Evolutionary conservation across 2,888 invertebrate genomes (phyloP).

Genomic region (Heliconius aoede): DNA sequence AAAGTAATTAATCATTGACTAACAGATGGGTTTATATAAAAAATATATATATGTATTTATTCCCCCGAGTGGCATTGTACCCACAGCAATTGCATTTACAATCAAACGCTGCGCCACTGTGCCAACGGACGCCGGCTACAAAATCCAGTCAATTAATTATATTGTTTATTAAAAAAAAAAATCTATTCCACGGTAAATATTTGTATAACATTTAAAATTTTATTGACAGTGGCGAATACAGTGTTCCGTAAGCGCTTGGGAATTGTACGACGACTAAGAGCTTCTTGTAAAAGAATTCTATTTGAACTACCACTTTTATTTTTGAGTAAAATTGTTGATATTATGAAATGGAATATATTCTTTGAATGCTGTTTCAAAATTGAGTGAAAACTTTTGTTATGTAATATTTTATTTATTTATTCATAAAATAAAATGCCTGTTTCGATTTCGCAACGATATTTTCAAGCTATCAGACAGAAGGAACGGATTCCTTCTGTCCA

Average conservation of each 20-base stretch:
- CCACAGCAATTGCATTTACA: not conserved
- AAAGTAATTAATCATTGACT: too few relatives aligned
- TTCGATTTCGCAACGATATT: too few relatives aligned
- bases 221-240: constrained; percentile 14
- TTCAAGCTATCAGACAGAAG: too few relatives aligned
- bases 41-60: too few relatives aligned
- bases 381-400: not conserved
- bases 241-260: constrained; percentile 11
- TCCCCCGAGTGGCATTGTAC: not conserved
- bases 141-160: too few relatives aligned
- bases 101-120: not conserved
- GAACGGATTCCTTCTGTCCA: too few relatives aligned
- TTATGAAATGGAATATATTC: constrained; percentile 9
- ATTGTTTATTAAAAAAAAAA: not conserved
- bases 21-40: too few relatives aligned
- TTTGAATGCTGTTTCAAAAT: constrained; percentile 8
- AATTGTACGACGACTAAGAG: constrained; percentile 14
- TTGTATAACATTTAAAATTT: constrained; percentile 19
- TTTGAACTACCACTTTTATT: constrained; percentile 1
- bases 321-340: constrained; percentile 6
- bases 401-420: not conserved
- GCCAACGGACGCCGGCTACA: too few relatives aligned
- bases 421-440: too few relatives aligned
- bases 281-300: constrained; percentile 14
- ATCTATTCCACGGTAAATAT: not conserved